These are phyloP conservation scores for Lanistes nyassanus DNA, from an alignment of 1,140 invertebrate genomes.

Conservation along the genomic window DNA sequence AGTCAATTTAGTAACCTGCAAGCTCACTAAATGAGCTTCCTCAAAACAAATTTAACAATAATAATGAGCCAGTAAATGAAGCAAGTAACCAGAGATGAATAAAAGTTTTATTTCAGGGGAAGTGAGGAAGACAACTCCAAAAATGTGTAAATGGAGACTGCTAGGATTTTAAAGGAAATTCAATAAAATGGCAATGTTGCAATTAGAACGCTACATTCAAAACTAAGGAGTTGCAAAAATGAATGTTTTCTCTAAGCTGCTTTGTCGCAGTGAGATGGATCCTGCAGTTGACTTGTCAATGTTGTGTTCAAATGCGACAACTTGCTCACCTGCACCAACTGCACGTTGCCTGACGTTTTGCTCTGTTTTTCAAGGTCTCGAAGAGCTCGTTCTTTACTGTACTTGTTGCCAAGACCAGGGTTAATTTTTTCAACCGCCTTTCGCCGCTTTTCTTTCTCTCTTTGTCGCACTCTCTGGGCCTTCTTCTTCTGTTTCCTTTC, in stretches of 20 bases:
- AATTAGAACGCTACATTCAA: no score
- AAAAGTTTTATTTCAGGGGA: background rate
- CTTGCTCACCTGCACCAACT: constrained; percentile 55
- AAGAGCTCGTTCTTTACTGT: constrained; percentile 71
- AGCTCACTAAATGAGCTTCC: background rate
- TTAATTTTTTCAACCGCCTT: constrained; percentile 58
- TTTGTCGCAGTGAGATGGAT: background rate
- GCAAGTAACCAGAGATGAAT: background rate
- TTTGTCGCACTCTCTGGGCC: constrained; percentile 43
- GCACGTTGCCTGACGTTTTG: constrained; percentile 46
- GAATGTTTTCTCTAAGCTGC: background rate
- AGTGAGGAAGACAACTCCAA: background rate
- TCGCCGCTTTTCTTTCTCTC: constrained; percentile 47
- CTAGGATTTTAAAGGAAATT: background rate
- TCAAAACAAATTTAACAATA: background rate
- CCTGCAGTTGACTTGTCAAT: background rate
- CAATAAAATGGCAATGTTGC: no score
- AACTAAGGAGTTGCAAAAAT: no score
- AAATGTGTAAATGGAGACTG: background rate
- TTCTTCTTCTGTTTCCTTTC: constrained; percentile 87
- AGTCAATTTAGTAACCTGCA: background rate
- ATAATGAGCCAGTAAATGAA: background rate
- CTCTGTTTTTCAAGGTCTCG: constrained; percentile 68
- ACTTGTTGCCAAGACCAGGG: constrained; percentile 72
- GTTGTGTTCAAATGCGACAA: background rate